phyloP scores from a whole-genome alignment of 1,140 invertebrate species.

The Phymorhynchus buccinoides region DNA sequence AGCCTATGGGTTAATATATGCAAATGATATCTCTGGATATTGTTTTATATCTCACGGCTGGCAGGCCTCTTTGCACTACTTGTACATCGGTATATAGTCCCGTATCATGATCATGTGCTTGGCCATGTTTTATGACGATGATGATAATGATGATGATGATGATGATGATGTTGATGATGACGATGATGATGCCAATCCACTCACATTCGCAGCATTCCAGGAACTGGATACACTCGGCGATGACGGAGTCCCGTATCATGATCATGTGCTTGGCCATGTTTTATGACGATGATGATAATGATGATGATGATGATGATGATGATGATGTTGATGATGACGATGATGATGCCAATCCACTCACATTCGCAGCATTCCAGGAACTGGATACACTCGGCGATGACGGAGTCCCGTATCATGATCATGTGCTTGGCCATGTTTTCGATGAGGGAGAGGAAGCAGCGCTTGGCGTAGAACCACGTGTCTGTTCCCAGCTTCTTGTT shows the following conservation, averaged over 20 bases:
- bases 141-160: too few relatives aligned
- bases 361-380: conserved; percentile 93
- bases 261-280: conserved; percentile 93
- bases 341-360: conserved; percentile 68
- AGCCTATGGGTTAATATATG: too few relatives aligned
- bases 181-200: too few relatives aligned
- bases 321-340: too few relatives aligned
- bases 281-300: too few relatives aligned
- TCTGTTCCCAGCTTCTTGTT: conserved; percentile 96
- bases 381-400: conserved; percentile 90
- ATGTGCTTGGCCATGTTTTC: conserved; percentile 94
- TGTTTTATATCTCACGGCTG: too few relatives aligned
- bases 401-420: conserved; percentile 89
- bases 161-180: too few relatives aligned
- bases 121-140: too few relatives aligned
- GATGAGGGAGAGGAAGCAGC: conserved; percentile 93
- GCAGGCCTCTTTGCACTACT: too few relatives aligned
- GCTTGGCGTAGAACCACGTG: conserved; percentile 97
- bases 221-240: conserved; percentile 93
- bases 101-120: conserved; percentile 93
- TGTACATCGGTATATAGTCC: too few relatives aligned
- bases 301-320: too few relatives aligned
- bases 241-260: conserved; percentile 87
- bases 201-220: conserved; percentile 89
- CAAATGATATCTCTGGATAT: too few relatives aligned